Evolutionary conservation across 2,797 vertebrate species (phyloP).

Genomic region (Microctenopoma lineatum): DNA sequence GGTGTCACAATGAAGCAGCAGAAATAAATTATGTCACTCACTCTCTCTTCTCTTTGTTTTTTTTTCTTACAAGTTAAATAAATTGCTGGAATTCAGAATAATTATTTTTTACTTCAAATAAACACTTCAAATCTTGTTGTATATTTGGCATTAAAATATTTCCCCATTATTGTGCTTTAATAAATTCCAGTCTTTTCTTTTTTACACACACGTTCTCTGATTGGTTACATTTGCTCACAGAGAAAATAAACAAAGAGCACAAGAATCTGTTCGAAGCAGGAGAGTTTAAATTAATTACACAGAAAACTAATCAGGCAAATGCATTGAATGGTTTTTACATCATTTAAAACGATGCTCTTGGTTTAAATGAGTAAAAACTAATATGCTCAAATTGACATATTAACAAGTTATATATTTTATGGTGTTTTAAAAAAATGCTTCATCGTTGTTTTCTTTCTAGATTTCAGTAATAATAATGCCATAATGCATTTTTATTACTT

Average conservation of each 20-base stretch:
- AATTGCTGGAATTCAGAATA: not conserved
- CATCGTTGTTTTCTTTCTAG: not conserved
- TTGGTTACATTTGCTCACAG: constrained; percentile 33
- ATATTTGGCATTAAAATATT: constrained; percentile 7
- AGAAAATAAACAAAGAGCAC: constrained; percentile 5
- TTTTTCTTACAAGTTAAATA: not conserved
- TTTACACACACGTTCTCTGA: constrained; percentile 1
- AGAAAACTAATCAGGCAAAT: not conserved
- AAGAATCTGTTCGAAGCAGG: not conserved
- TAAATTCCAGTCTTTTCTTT: constrained; percentile 4
- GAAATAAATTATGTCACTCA: not conserved
- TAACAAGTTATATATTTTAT: constrained; percentile 5
- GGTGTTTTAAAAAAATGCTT: not conserved
- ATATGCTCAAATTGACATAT: constrained; percentile 18
- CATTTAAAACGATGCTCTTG: constrained; percentile 5
- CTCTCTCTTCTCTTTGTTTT: constrained; percentile 4
- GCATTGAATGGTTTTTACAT: not conserved
- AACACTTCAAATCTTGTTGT: constrained; percentile 2
- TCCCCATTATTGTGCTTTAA: not conserved
- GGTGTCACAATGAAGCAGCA: not conserved
- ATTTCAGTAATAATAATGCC: constrained; percentile 12
- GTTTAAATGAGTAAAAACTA: constrained; percentile 7
- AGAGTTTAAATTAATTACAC: constrained; percentile 17
- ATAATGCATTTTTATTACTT: constrained; percentile 5
- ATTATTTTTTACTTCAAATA: not conserved